phyloP scores from a whole-genome alignment of 2,888 invertebrate genomes.

The Amitus sp. region DNA sequence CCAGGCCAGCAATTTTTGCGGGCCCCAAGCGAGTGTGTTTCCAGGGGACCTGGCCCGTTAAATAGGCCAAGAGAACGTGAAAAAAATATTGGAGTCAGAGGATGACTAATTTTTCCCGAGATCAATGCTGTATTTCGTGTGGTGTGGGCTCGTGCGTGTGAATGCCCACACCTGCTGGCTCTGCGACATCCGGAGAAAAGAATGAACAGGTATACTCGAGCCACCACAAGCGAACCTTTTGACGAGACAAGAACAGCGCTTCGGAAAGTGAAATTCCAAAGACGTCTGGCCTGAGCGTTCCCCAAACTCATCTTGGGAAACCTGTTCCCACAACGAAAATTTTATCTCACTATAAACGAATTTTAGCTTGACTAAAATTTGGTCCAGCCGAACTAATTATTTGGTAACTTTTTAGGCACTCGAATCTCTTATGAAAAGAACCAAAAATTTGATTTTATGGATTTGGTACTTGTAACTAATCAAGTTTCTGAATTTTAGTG shows the following conservation, averaged over 20 bases:
- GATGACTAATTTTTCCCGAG: neutral
- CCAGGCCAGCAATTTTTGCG: too few species aligned
- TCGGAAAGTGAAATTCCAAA: conserved; percentile 21
- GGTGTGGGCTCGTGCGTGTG: conserved; percentile 5
- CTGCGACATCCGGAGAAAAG: conserved; percentile 32
- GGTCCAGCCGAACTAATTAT: too few species aligned
- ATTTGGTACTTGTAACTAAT: too few species aligned
- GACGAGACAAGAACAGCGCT: conserved; percentile 19
- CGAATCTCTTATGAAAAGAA: too few species aligned
- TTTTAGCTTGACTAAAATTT: too few species aligned
- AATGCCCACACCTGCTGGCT: conserved; percentile 21
- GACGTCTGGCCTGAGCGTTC: conserved; percentile 22
- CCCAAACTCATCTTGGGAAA: neutral
- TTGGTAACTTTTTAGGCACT: too few species aligned
- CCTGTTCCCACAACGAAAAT: neutral
- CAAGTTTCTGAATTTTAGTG: too few species aligned
- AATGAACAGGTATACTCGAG: conserved; percentile 36
- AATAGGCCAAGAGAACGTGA: neutral
- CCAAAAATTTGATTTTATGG: too few species aligned
- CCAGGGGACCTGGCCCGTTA: neutral
- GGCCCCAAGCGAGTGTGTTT: too few species aligned
- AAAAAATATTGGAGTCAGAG: too few species aligned
- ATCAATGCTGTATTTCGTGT: conserved; percentile 17
- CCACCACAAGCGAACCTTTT: conserved; percentile 34
- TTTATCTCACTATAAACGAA: neutral